Evolutionary conservation across 2,888 invertebrate genomes (phyloP), one percentile per base, ranked within the genome.

Genomic region (Napeogenes sylphis): DNA sequence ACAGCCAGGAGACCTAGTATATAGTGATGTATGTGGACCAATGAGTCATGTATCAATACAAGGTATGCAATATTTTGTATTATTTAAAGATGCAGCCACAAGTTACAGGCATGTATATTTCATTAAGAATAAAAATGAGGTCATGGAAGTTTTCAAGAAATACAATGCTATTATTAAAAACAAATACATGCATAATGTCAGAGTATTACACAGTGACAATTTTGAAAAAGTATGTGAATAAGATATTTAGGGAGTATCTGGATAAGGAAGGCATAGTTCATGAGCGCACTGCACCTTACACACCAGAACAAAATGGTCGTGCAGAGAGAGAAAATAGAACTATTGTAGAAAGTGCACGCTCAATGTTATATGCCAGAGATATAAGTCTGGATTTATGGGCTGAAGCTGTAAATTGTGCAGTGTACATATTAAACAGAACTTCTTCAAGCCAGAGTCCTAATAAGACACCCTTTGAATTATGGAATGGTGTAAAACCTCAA

Each of bases 281-380:
- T 71, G 73, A 78, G 35, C 35, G 46, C 55, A 73, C 74, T 38
- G 75, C 72, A 0, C 73, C 75, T 0, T 77, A 77, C 35, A 74
- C 75, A 0, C 74, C 75, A 2, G 64, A 79, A 60, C 77, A 77
- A 61, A 78, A 77, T 66, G 77, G 77, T 0, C 56, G 74, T 1
- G 73, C 71, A 33, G 74, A 80, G 56, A 57, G 79, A 12, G 78
- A 80, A 47, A 72, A 71, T 1, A 54, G 80, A 0, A 77, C 78
- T n/a, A n/a, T n/a, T n/a, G n/a, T n/a, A n/a, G n/a, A n/a, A n/a
- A n/a, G n/a, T n/a, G n/a, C n/a, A n/a, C n/a, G n/a, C n/a, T n/a
- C n/a, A n/a, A n/a, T n/a, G n/a, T n/a, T n/a, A n/a, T n/a, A n/a
- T n/a, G n/a, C n/a, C n/a, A n/a, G 77, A 13, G 55, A 60, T 60